Conservation (phyloP, 1,140 invertebrate genomes). For the Caerostris extrusa region DNA sequence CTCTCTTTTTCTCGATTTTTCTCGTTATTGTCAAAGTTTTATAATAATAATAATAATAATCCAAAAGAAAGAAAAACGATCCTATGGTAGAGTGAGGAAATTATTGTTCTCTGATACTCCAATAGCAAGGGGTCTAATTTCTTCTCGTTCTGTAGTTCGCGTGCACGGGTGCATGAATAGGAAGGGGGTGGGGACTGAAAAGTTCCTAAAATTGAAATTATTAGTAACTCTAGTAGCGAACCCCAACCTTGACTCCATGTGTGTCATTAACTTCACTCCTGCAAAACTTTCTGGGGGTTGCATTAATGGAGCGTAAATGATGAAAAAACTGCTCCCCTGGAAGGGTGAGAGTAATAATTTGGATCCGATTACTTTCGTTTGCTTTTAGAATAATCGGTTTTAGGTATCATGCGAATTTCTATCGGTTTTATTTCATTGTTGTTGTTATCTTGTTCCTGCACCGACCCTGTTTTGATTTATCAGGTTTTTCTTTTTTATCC, state of each 20-base stretch:
- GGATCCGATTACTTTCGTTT: conserved; percentile 36
- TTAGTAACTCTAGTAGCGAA: conserved; percentile 34
- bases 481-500: too few relatives aligned
- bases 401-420: conserved; percentile 37
- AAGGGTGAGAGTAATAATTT: conserved; percentile 45
- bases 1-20: not conserved
- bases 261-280: conserved; percentile 56
- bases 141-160: not conserved
- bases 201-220: conserved; percentile 54
- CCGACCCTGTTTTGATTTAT: not conserved
- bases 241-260: conserved; percentile 55
- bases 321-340: conserved; percentile 26
- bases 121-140: not conserved
- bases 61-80: not conserved
- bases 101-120: not conserved
- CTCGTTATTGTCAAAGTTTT: not conserved
- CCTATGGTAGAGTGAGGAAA: not conserved
- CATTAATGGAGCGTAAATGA: conserved; percentile 49
- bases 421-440: conserved; percentile 43
- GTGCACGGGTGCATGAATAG: not conserved
- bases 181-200: not conserved
- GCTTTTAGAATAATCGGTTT: conserved; percentile 66
- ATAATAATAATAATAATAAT: conserved; percentile 30
- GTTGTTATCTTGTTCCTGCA: conserved; percentile 47
- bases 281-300: not conserved